Conservation (phyloP, 2,888 invertebrate genomes). For the Megastigmus dorsalis region DNA sequence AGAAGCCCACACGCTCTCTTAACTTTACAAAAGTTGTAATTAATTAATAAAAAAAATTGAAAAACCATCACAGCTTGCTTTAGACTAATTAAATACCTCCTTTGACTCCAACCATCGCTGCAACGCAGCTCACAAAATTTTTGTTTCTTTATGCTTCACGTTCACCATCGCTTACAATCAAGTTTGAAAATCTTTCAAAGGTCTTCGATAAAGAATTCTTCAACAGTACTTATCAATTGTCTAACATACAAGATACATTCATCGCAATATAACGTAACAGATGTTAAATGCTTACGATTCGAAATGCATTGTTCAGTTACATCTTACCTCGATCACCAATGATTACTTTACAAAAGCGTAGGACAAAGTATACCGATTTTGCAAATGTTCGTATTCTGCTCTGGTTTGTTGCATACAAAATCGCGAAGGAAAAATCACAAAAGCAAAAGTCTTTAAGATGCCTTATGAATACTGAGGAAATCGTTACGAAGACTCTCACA, state of each 20-base stretch:
- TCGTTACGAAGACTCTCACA: too few species aligned
- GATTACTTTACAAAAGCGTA: slow-evolving; percentile 11
- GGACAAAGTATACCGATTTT: background rate
- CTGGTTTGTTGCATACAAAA: too few species aligned
- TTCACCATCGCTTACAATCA: background rate
- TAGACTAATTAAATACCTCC: slow-evolving; percentile 22
- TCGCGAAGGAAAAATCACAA: too few species aligned
- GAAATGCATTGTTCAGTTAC: background rate
- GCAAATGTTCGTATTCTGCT: too few species aligned
- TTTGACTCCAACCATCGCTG: background rate
- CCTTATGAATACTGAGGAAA: too few species aligned
- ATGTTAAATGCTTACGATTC: slow-evolving; percentile 7
- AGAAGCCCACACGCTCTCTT: background rate
- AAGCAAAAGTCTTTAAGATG: too few species aligned
- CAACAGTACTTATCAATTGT: background rate
- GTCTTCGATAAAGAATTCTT: background rate
- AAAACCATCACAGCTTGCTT: slow-evolving; percentile 9
- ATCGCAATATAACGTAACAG: slow-evolving; percentile 2
- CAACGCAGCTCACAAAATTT: slow-evolving; percentile 1
- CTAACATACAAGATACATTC: slow-evolving; percentile 12
- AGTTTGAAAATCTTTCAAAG: background rate
- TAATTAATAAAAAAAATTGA: slow-evolving; percentile 23
- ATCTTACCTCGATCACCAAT: background rate
- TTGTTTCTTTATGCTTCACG: background rate
- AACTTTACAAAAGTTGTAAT: background rate